A percentile compares a stretch with the other conserved stretches of the same genome.
These are phyloP conservation scores for Anser cygnoides DNA, from an alignment of 2,113 vertebrate species.

Conservation along the genomic window DNA sequence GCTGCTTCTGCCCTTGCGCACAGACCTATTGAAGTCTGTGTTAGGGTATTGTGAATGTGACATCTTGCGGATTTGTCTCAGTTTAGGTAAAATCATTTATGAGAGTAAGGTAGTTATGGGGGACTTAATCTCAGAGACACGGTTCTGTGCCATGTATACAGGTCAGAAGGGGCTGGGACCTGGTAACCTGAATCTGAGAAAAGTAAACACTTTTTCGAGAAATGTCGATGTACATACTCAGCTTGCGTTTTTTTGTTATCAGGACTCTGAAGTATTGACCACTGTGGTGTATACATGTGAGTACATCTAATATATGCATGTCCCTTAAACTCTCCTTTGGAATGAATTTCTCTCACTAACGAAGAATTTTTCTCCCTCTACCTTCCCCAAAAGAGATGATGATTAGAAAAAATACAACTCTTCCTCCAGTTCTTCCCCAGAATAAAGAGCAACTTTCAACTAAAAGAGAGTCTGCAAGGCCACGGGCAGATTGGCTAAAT, in stretches of 20 bases:
- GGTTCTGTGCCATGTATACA: background rate
- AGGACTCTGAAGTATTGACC: background rate
- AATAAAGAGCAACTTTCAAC: background rate
- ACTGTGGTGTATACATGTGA: rapidly evolving
- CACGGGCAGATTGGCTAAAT: background rate
- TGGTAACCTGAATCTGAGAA: background rate
- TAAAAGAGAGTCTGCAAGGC: background rate
- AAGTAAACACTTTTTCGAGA: background rate
- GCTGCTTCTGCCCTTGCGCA: background rate
- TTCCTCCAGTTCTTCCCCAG: background rate
- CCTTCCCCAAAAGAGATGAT: background rate
- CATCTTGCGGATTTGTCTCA: background rate
- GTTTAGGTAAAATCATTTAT: background rate
- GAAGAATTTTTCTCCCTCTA: background rate
- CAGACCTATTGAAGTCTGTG: background rate
- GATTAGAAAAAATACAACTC: background rate
- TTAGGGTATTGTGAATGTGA: background rate
- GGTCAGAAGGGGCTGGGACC: background rate
- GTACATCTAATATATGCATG: background rate
- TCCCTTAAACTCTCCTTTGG: background rate
- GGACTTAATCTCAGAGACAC: background rate
- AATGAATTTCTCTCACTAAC: background rate
- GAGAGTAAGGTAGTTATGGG: background rate
- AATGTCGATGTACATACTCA: background rate
- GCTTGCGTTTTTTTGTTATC: background rate